Base-by-base conservation (phyloP, 2,113 vertebrate species). In the Dicerorhinus sumatrensis region DNA sequence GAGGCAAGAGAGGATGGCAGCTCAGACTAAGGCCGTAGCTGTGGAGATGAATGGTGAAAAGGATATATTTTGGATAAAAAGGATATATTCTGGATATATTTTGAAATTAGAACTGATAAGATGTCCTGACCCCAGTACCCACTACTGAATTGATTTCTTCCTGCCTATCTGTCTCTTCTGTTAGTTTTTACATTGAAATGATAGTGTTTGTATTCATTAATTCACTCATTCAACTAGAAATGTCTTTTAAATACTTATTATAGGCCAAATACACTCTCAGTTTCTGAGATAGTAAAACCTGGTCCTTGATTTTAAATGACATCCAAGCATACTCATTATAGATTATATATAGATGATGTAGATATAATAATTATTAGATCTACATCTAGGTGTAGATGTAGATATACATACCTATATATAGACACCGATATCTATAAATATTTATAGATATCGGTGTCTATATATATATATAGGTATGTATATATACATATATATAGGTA, bases 401-500 rank as follows among this genome's bases (percentile, higher is more conserved):
- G 48, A 56, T 39, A 81, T 56, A 58, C 33, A 85, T 31, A 39
- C 17, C 6, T 63, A 3, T 36, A 51, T 79, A 31, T 42, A 67
- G 9, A 63, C 56, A 65, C 2, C 18, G 3, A 46, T 17, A 9
- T 3, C 25, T 17, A 42, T 42, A 5, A 5, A 42, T n/a, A 16
- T 60, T 39, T 27, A 79, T 1, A 42, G 10, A 72, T 89, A 48
- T 39, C 73, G 39, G 29, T 79, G 9, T 73, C 2, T 56, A 83
- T 20, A 65, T 62, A 23, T 73, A 16, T 56, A 83, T 20, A 65
- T 62, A 23, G 33, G 36, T 48, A 69, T 56, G 33, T 16, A 39
- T 10, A 36, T 21, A 8, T 6, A 5, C 27, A 25, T 27, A 56
- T 0, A 18, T 8, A n/a, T n/a, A n/a, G n/a, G n/a, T n/a, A n/a